phyloP scores from a whole-genome alignment of 2,113 vertebrate species.

The Arenaria interpres region DNA sequence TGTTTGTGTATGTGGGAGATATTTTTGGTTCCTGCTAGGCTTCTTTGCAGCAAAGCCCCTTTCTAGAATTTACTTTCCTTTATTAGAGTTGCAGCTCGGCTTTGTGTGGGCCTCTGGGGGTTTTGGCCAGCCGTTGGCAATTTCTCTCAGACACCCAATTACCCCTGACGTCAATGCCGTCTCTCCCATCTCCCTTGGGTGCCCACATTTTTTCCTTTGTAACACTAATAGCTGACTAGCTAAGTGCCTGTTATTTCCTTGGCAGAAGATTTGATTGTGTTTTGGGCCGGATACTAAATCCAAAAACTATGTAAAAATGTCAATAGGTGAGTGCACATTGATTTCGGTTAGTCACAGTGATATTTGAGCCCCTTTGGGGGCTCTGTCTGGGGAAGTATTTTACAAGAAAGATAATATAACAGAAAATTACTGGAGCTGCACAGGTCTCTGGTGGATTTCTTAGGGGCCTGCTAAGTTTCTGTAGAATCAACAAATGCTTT shows the following conservation, averaged over 20 bases:
- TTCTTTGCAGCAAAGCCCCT: slow-evolving; percentile 82
- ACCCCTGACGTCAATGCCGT: slow-evolving; percentile 95
- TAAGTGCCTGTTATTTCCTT: slow-evolving; percentile 87
- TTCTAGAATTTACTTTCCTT: slow-evolving; percentile 88
- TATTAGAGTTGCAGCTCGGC: slow-evolving; percentile 86
- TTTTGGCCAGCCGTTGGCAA: slow-evolving; percentile 92
- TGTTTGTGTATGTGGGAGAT: slow-evolving; percentile 72
- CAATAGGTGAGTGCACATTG: slow-evolving; percentile 86
- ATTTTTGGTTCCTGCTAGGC: slow-evolving; percentile 79
- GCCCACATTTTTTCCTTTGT: slow-evolving; percentile 88
- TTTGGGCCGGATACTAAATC: slow-evolving; percentile 85
- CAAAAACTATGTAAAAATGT: slow-evolving; percentile 89
- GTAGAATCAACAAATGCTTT: slow-evolving; percentile 87
- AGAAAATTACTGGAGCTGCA: slow-evolving; percentile 86
- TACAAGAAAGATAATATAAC: slow-evolving; percentile 86
- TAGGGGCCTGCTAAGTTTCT: slow-evolving; percentile 85
- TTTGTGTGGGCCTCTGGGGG: slow-evolving; percentile 82
- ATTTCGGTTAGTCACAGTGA: slow-evolving; percentile 86
- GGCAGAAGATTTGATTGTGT: slow-evolving; percentile 85
- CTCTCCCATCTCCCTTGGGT: slow-evolving; percentile 95
- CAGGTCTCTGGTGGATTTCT: slow-evolving; percentile 80
- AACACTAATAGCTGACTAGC: slow-evolving; percentile 87
- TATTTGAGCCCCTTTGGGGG: slow-evolving; percentile 84
- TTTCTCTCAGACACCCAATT: slow-evolving; percentile 94
- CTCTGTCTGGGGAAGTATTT: slow-evolving; percentile 83